phyloP scores from a whole-genome alignment of 2,888 invertebrate genomes.

The Pherbina coryleti region DNA sequence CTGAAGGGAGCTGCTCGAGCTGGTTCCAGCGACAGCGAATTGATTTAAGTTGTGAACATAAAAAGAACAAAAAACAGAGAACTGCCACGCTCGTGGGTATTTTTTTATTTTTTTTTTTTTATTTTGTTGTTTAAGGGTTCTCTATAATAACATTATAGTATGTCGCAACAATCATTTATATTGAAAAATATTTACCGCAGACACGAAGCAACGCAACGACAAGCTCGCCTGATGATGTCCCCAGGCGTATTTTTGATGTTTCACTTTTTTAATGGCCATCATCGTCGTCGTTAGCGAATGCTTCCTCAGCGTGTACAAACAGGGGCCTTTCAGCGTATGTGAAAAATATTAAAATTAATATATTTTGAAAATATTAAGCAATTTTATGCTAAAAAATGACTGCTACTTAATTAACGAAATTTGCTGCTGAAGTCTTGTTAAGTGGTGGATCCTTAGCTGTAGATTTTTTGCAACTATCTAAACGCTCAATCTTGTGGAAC shows the following conservation, averaged over 20 bases:
- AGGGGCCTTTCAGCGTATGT: background rate
- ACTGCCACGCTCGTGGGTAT: background rate
- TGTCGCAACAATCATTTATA: slow-evolving; percentile 34
- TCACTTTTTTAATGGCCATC: slow-evolving; percentile 36
- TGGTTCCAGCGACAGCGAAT: slow-evolving; percentile 21
- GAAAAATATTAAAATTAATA: slow-evolving; percentile 27
- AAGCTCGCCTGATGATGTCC: slow-evolving; percentile 30
- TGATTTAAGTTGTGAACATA: slow-evolving; percentile 29
- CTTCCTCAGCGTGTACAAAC: background rate
- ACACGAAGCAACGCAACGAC: background rate
- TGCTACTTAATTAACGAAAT: background rate
- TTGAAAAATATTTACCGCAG: background rate
- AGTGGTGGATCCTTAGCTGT: background rate
- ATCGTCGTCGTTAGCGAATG: slow-evolving; percentile 17
- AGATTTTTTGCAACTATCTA: background rate
- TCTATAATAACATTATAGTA: background rate
- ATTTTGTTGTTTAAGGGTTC: background rate
- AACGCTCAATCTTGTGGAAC: background rate
- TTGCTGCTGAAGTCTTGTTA: background rate
- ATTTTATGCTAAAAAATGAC: slow-evolving; percentile 9
- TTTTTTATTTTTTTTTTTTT: background rate
- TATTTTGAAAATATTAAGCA: slow-evolving; percentile 20
- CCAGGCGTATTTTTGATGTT: slow-evolving; percentile 29
- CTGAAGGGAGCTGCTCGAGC: slow-evolving; percentile 1
- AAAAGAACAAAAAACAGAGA: slow-evolving; percentile 1